Base-by-base conservation (phyloP, 2,888 invertebrate species). In the Microctonus brassicae region DNA sequence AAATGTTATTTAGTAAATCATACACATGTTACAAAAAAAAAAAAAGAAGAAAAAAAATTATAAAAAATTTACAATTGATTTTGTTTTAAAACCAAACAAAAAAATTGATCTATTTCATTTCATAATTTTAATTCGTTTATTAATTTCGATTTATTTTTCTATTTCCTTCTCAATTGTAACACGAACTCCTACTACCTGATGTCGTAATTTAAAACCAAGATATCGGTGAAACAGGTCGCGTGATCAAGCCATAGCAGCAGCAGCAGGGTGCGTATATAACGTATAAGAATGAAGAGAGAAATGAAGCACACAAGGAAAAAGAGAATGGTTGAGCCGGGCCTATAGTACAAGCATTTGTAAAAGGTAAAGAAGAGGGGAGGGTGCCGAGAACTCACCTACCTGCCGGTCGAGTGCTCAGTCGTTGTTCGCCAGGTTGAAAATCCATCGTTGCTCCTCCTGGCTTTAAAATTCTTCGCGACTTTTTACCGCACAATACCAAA, bases 341-440 rank as follows among this genome's bases (percentile, higher is more conserved):
- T 57, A 17, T 74, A 75, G 76, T 72, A 17, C 47, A 6, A 47
- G 47, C 47, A 47, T 47, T 47, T 17, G 47, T 47, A 20, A 47
- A 47, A 47, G 47, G 47, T 64, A 73, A 76, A 55, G 64, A 57
- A 77, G 79, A 78, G 79, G 80, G n/a, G n/a, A n/a, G 75, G 80
- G 80, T 75, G 75, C 61, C 17, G 66, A 62, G 79, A 77, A 79
- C 80, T 82, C 80, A 79, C 82, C 83, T 86, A 85, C 86, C 86
- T 86, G 84, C 83, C 83, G 82, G 82, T 82, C 78, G 77, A 64
- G 82, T 78, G 82, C 81, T 84, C 84, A 85, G 84, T 85, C 83
- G 79, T 82, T 82, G 83, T 82, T 79, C 81, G 86, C 85, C 84
- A 85, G 86, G 84, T 86, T 84, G 84, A 83, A 85, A 85, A 84